phyloP scores from a whole-genome alignment of 64 coral and sea anemone species.

The Pachyseris speciosa region DNA sequence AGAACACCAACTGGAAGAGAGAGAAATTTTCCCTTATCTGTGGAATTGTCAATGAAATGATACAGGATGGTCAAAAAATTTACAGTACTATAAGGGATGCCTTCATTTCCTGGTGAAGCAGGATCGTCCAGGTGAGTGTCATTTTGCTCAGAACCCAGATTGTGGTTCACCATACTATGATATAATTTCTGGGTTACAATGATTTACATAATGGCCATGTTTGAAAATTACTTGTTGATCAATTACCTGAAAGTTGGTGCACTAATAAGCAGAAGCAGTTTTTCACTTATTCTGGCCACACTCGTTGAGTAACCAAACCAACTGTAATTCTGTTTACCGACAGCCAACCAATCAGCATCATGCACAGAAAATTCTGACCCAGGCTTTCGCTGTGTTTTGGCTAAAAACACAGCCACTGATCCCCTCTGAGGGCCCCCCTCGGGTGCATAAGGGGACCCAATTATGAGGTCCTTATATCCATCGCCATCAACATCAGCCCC shows the following conservation, averaged over 20 bases:
- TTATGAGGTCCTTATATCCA: conserved; percentile 90
- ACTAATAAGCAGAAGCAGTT: conserved; percentile 60
- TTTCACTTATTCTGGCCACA: conserved; percentile 23
- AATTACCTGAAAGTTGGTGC: conserved; percentile 95
- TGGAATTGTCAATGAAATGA: no score
- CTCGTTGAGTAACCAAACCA: conserved; percentile 94
- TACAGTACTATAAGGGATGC: no score
- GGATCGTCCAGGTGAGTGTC: no score
- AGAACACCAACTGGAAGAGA: no score
- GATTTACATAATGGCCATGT: no score
- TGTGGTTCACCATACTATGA: no score
- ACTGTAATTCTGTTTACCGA: conserved; percentile 92
- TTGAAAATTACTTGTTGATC: not conserved
- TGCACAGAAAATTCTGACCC: conserved; percentile 40
- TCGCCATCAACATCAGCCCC: conserved; percentile 86
- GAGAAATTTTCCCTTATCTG: no score
- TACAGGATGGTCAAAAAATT: no score
- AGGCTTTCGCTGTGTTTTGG: conserved; percentile 62
- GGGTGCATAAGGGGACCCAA: conserved; percentile 94
- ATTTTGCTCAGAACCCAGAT: no score
- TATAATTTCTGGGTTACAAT: no score
- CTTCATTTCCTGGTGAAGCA: no score
- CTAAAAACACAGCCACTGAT: conserved; percentile 89
- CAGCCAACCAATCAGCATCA: conserved; percentile 67
- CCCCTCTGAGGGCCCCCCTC: conserved; percentile 93